These are phyloP conservation scores for Carollia perspicillata DNA, from an alignment of 2,113 vertebrate genomes.

Conservation along the genomic window DNA sequence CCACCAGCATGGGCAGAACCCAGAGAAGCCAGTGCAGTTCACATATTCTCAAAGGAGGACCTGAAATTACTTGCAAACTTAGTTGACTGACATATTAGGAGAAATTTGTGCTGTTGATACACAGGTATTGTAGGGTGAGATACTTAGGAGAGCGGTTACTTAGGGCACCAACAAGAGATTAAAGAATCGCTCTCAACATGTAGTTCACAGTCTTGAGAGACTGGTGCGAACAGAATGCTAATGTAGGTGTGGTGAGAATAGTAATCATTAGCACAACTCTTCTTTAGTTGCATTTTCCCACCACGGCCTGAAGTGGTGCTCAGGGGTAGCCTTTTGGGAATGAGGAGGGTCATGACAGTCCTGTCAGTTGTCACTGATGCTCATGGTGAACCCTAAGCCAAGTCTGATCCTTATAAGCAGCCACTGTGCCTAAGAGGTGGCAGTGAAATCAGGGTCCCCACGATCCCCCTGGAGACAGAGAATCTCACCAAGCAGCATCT, in stretches of 20 bases:
- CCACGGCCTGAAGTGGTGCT: not conserved
- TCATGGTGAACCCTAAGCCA: not conserved
- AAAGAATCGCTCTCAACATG: not conserved
- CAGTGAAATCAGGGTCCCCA: not conserved
- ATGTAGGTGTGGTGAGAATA: rapidly evolving
- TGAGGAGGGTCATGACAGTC: not conserved
- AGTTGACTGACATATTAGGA: not conserved
- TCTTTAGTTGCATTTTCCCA: not conserved
- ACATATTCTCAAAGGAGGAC: not conserved
- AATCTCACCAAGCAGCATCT: not conserved
- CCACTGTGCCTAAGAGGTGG: not conserved
- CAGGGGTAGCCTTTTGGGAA: not conserved
- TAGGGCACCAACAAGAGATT: not conserved
- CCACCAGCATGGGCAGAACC: not conserved
- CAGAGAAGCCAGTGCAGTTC: not conserved
- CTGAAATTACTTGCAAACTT: not conserved
- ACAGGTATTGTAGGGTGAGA: not conserved
- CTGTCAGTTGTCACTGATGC: not conserved
- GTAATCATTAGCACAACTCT: not conserved
- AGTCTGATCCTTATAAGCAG: not conserved
- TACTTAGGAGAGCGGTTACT: not conserved
- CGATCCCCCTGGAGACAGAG: not conserved
- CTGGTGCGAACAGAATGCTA: not conserved
- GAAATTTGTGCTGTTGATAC: not conserved
- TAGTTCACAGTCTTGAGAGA: not conserved